Conservation (phyloP, 2,113 vertebrate genomes). For the Seriola quinqueradiata region DNA sequence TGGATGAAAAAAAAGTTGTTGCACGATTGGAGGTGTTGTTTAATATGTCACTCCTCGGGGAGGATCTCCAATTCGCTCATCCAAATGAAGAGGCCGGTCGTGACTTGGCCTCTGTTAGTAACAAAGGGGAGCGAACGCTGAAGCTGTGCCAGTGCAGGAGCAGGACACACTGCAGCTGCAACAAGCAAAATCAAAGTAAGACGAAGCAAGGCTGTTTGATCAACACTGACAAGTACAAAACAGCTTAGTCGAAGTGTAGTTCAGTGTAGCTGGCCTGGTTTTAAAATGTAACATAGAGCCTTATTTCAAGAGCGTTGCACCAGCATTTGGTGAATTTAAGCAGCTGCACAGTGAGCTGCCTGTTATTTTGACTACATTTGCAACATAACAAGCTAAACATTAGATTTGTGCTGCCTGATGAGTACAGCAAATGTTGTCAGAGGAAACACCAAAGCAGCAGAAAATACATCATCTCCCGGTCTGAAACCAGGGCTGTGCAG, state of each 20-base stretch:
- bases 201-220: no score
- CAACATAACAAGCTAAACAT: neutral
- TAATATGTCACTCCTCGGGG: constrained; percentile 33
- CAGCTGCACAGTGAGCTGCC: no score
- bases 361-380: neutral
- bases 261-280: no score
- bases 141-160: neutral
- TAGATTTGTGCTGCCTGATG: neutral
- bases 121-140: neutral
- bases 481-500: neutral
- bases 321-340: no score
- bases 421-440: neutral
- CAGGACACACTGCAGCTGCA: neutral
- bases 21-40: constrained; percentile 4
- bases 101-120: constrained; percentile 6
- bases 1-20: constrained; percentile 5
- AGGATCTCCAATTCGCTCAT: constrained; percentile 20
- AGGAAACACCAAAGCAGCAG: neutral
- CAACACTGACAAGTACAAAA: no score
- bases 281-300: no score
- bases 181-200: no score
- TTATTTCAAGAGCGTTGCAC: no score
- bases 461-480: neutral
- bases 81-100: constrained; percentile 17
- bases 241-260: no score